Conservation (phyloP, 2,888 invertebrate genomes). For the Parnassius apollo region DNA sequence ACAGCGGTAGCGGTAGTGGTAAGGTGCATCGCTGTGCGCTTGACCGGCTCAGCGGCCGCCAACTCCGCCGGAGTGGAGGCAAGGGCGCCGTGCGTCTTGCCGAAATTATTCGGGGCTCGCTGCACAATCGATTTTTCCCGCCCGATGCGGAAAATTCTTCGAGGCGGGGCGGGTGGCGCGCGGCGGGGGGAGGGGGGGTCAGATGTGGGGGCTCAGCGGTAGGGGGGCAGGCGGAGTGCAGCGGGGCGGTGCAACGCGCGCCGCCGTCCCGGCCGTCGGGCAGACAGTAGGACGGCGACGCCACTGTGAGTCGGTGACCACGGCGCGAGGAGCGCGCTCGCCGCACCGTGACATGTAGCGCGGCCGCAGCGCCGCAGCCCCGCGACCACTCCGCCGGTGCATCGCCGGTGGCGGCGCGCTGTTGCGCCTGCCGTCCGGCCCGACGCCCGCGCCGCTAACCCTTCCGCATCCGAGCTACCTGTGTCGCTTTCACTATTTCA, state of each 20-base stretch:
- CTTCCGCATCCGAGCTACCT: slow-evolving; percentile 41
- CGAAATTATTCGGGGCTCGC: slow-evolving; percentile 80
- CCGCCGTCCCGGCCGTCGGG: slow-evolving; percentile 68
- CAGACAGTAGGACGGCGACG: slow-evolving; percentile 82
- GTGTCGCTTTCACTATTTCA: slow-evolving; percentile 61
- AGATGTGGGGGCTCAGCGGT: slow-evolving; percentile 54
- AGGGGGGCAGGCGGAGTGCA: slow-evolving; percentile 77
- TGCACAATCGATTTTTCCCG: slow-evolving; percentile 82
- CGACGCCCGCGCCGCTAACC: slow-evolving; percentile 63
- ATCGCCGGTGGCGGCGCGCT: slow-evolving; percentile 74
- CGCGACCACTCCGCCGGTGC: slow-evolving; percentile 71
- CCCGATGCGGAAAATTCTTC: slow-evolving; percentile 80
- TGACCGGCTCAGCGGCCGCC: slow-evolving; percentile 53
- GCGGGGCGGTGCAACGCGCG: slow-evolving; percentile 80
- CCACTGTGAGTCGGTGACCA: slow-evolving; percentile 79
- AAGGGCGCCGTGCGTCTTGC: slow-evolving; percentile 81
- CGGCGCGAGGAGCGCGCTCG: slow-evolving; percentile 78
- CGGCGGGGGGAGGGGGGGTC: slow-evolving; percentile 55
- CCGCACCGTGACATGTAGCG: slow-evolving; percentile 78
- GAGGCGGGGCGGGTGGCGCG: slow-evolving; percentile 72
- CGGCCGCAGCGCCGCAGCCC: slow-evolving; percentile 65
- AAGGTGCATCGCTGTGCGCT: slow-evolving; percentile 47
- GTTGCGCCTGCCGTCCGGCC: slow-evolving; percentile 68
- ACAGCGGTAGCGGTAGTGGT: slow-evolving; percentile 39
- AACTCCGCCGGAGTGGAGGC: slow-evolving; percentile 52